These are phyloP conservation scores for Tamandua tetradactyla DNA, from an alignment of 2,797 vertebrate genomes.

Conservation along the genomic window DNA sequence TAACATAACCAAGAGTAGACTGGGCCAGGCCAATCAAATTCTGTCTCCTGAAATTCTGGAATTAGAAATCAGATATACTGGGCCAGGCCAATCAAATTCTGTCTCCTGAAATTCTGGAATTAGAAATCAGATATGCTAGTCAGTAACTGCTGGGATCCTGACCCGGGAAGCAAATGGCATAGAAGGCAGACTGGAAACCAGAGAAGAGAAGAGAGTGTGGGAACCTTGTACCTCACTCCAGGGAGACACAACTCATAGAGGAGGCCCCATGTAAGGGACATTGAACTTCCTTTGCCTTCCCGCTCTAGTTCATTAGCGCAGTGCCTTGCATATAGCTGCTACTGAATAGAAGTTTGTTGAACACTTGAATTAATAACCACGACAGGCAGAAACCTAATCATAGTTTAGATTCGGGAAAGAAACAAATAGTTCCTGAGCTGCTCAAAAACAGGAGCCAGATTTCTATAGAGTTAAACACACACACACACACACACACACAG, in stretches of 20 bases:
- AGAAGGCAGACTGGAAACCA: neutral
- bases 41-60: neutral
- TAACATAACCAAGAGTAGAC: neutral
- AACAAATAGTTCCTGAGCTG: neutral
- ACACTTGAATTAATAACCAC: slow-evolving; percentile 13
- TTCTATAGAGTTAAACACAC: neutral
- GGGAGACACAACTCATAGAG: neutral
- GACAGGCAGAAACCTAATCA: neutral
- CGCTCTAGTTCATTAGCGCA: neutral
- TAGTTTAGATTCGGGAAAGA: neutral
- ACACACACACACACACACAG: too few relatives aligned
- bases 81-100: neutral
- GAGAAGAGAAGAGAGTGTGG: neutral
- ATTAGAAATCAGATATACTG: neutral
- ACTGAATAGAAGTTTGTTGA: neutral
- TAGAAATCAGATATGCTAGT: neutral
- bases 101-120: neutral
- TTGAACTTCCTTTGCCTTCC: neutral
- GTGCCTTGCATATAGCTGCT: neutral
- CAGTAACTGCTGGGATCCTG: neutral
- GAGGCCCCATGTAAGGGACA: neutral
- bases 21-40: neutral
- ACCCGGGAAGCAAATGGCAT: neutral
- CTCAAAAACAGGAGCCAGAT: slow-evolving; percentile 3
- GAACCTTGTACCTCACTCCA: neutral